Conservation (phyloP, 2,888 invertebrate species). For the Mesorhabditis spiculigera region DNA sequence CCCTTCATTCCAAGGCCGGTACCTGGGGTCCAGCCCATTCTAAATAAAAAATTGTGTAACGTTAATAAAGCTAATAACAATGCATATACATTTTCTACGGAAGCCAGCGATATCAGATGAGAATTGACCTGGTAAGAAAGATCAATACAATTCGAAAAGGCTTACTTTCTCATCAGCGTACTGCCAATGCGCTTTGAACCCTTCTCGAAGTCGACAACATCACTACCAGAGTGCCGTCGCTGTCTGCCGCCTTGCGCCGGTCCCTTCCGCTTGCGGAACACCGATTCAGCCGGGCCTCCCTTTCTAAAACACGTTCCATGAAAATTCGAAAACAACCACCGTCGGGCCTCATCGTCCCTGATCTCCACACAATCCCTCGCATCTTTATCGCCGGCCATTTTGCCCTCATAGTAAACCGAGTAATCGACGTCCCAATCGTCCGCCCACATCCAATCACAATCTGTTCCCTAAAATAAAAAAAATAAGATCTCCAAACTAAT, state of each 20-base stretch:
- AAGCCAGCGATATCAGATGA: not conserved
- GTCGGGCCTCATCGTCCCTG: conserved; percentile 53
- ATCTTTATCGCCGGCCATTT: conserved; percentile 63
- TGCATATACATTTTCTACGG: not conserved
- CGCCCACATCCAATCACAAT: conserved; percentile 64
- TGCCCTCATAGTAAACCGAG: conserved; percentile 63
- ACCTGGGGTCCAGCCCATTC: conserved; percentile 64
- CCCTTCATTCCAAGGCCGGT: conserved; percentile 61
- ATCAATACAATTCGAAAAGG: not conserved
- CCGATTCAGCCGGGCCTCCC: conserved; percentile 26
- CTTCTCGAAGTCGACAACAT: conserved; percentile 42
- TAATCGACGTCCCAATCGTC: conserved; percentile 68
- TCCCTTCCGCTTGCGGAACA: conserved; percentile 22
- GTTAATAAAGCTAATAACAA: not conserved
- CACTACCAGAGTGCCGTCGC: conserved; percentile 60
- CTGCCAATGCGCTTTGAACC: conserved; percentile 59
- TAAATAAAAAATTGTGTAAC: conserved; percentile 12
- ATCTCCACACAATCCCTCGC: conserved; percentile 62
- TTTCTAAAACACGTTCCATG: conserved; percentile 13
- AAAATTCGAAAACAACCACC: conserved; percentile 14
- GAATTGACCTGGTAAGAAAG: no score
- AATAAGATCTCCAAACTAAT: not conserved
- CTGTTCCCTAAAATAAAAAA: conserved; percentile 24
- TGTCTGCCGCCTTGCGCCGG: conserved; percentile 24
- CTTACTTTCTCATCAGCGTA: conserved; percentile 22